phyloP scores from a whole-genome alignment of 1,140 invertebrate genomes.

The Saccostrea cuccullata region DNA sequence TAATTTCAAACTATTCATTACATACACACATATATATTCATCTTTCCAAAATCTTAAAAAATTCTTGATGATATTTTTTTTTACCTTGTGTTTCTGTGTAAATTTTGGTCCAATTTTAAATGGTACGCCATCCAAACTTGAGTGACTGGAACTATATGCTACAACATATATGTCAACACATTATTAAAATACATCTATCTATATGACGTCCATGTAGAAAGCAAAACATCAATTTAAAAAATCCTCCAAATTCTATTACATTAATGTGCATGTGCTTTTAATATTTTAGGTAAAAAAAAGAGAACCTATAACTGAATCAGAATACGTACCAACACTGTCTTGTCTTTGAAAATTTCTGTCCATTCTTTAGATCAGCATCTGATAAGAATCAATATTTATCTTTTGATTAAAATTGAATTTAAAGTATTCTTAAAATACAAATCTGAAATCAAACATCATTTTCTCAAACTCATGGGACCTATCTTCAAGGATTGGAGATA shows the following conservation, averaged over 20 bases:
- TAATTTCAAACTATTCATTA: no score
- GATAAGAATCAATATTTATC: not conserved
- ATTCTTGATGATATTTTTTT: not conserved
- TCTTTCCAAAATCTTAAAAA: no score
- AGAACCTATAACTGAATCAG: not conserved
- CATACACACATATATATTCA: no score
- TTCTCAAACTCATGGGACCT: no score
- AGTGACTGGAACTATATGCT: slow-evolving; percentile 20
- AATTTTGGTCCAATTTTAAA: slow-evolving; percentile 27
- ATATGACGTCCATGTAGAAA: not conserved
- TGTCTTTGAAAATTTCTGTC: slow-evolving; percentile 11
- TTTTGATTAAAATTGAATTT: no score
- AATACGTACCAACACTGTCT: slow-evolving; percentile 9
- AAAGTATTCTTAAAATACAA: no score
- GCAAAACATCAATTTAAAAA: not conserved
- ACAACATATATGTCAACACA: not conserved
- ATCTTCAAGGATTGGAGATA: no score
- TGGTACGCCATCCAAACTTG: slow-evolving; percentile 9
- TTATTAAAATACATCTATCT: not conserved
- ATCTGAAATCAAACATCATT: no score
- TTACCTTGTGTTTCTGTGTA: slow-evolving; percentile 23
- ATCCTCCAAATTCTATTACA: not conserved
- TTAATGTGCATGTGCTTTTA: not conserved
- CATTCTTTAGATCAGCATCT: slow-evolving; percentile 18
- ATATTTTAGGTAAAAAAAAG: no score